Evolutionary conservation across 35 echinoderm and acorn worm genomes (phyloP), one percentile per base, ranked within the genome.

Genomic region (Ptychodera flava): DNA sequence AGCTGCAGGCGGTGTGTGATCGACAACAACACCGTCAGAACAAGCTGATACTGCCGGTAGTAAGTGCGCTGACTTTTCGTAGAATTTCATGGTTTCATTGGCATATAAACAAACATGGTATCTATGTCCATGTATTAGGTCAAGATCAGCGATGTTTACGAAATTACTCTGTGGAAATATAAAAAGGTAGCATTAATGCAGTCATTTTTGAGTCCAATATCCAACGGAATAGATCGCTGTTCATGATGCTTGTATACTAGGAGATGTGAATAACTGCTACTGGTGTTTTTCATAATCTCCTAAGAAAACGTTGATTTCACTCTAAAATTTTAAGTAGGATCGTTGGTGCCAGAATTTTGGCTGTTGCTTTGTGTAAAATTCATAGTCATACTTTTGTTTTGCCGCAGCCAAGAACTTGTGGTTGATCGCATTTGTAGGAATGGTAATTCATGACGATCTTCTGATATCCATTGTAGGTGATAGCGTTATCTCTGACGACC

Each of bases 11-110:
- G 83, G 82, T 34, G 82, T 80, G 10, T 83, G 84, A 45, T 90
- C 89, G 27, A 90, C 34, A 35, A 90, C 83, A 35, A 90, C 83
- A 32, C 89, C 89, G 80, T 90, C 83, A 80, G 81, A 85, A 52
- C 89, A 90, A 2, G 35, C 35, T 16, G 89, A 90, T 15, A 90
- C 64, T 29, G 15, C 82, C 0, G 77, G 89, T n/a, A 90, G 53
- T 1, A 30, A 0, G 14, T 85, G 35, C 1, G 0, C 77, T 77
- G 52, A 90, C 33, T n/a, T 38, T 45, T 84, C 52, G 78, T 78
- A 75, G 16, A 84, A 16, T n/a, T 84, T 27, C 28, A 33, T 76
- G 27, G 76, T 32, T 34, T 84, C 82, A 78, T 84, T 78, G 33
- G 82, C 81, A 27, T 84, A 77, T 36, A 90, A 84, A 78, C 88